phyloP scores from a whole-genome alignment of 2,888 invertebrate species.

The Caenorhabditis wallacei region DNA sequence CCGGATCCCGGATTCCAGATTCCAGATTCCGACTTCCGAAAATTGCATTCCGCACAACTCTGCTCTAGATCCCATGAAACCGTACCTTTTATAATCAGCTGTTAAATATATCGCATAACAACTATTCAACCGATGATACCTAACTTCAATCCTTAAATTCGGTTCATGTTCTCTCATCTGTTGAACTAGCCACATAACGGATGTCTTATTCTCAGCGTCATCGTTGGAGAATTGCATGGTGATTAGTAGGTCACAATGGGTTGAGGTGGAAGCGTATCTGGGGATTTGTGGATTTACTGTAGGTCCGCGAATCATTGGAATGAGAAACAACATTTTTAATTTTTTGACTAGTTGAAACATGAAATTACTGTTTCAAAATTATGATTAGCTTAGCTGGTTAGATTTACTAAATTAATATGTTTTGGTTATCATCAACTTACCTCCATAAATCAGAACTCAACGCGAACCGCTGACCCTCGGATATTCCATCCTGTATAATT shows the following conservation, averaged over 20 bases:
- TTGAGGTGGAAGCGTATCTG: constrained; percentile 74
- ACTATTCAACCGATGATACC: constrained; percentile 77
- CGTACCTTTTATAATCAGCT: constrained; percentile 79
- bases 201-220: constrained; percentile 65
- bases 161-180: constrained; percentile 77
- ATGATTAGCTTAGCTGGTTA: no score
- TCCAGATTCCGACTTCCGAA: no score
- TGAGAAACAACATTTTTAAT: no score
- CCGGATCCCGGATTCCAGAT: no score
- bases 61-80: no score
- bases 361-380: no score
- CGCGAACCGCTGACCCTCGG: constrained; percentile 74
- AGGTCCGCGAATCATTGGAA: no score
- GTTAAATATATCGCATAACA: constrained; percentile 80
- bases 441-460: constrained; percentile 75
- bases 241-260: constrained; percentile 78
- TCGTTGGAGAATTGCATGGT: constrained; percentile 66
- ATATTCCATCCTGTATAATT: constrained; percentile 78
- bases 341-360: no score
- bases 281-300: not conserved
- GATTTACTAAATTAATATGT: not conserved
- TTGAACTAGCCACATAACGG: constrained; percentile 69
- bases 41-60: no score
- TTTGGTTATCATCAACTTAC: constrained; percentile 10
- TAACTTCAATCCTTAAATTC: constrained; percentile 75